Percentiles rank a stretch among this genome's conserved stretches.
These are phyloP conservation scores for Melanerpes aurifrons DNA, from an alignment of 2,113 vertebrate genomes.

Conservation along the genomic window DNA sequence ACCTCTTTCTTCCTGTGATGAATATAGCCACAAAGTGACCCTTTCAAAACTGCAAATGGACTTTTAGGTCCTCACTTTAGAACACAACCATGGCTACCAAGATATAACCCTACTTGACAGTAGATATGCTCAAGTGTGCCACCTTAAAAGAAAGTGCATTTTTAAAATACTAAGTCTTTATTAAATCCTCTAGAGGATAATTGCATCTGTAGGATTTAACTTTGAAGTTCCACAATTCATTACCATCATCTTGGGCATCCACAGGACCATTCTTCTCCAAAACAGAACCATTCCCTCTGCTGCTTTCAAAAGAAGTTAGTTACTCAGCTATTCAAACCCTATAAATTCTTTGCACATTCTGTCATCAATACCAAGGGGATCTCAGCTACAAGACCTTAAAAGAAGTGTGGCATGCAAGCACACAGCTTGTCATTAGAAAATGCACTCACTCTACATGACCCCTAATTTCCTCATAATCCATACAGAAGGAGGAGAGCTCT, in stretches of 20 bases:
- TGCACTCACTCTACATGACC: neutral
- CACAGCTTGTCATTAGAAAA: constrained; percentile 24
- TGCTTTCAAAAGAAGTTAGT: constrained; percentile 24
- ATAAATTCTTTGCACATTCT: neutral
- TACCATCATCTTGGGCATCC: neutral
- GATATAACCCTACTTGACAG: neutral
- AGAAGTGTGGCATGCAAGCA: neutral
- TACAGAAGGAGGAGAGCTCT: neutral
- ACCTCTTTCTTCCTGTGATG: neutral
- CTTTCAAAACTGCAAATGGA: neutral
- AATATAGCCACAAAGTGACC: neutral
- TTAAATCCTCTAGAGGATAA: neutral
- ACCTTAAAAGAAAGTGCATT: neutral
- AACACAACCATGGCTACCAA: neutral
- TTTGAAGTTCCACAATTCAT: neutral
- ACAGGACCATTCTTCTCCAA: neutral
- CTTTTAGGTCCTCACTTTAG: neutral
- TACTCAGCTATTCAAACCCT: constrained; percentile 15
- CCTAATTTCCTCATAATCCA: constrained; percentile 9
- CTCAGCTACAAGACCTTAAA: constrained; percentile 15
- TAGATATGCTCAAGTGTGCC: neutral
- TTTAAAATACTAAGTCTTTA: neutral
- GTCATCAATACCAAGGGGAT: constrained; percentile 11
- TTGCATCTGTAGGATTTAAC: neutral
- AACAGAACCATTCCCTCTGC: neutral